A percentile compares a stretch with the other conserved stretches of the same genome.
These are phyloP conservation scores for Patella caerulea DNA, from an alignment of 2,888 invertebrate genomes.

Conservation along the genomic window DNA sequence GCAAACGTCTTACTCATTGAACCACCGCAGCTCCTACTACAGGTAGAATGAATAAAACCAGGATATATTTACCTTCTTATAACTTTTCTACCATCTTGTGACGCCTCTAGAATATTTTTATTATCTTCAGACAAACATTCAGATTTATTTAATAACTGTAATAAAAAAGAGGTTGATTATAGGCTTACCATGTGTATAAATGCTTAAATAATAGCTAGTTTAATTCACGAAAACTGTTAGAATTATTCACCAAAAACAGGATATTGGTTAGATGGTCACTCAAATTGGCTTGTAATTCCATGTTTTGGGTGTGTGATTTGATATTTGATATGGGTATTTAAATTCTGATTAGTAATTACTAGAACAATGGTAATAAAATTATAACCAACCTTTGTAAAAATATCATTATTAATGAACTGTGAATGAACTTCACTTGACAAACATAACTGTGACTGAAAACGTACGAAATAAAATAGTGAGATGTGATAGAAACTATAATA, in stretches of 20 bases:
- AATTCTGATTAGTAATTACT: neutral
- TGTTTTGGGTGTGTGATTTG: no score
- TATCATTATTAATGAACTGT: slow-evolving; percentile 76
- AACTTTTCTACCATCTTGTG: slow-evolving; percentile 72
- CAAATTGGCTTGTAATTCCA: slow-evolving; percentile 12
- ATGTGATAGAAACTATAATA: neutral
- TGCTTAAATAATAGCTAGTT: neutral
- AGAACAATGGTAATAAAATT: no score
- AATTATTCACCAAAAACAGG: neutral
- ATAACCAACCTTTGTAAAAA: slow-evolving; percentile 75
- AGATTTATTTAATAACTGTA: slow-evolving; percentile 75
- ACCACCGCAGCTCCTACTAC: no score
- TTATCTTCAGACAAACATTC: slow-evolving; percentile 75
- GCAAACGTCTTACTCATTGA: no score
- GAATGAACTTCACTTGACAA: slow-evolving; percentile 76
- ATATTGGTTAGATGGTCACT: neutral
- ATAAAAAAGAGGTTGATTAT: neutral
- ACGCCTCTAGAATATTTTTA: slow-evolving; percentile 74
- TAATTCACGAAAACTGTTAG: neutral
- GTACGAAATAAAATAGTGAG: neutral
- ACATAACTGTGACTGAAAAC: slow-evolving; percentile 48
- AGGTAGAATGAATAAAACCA: no score
- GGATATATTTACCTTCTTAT: slow-evolving; percentile 38
- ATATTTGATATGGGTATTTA: neutral
- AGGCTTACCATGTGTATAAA: neutral